Conservation (phyloP, 2,113 vertebrate species). For the Notechis scutatus region DNA sequence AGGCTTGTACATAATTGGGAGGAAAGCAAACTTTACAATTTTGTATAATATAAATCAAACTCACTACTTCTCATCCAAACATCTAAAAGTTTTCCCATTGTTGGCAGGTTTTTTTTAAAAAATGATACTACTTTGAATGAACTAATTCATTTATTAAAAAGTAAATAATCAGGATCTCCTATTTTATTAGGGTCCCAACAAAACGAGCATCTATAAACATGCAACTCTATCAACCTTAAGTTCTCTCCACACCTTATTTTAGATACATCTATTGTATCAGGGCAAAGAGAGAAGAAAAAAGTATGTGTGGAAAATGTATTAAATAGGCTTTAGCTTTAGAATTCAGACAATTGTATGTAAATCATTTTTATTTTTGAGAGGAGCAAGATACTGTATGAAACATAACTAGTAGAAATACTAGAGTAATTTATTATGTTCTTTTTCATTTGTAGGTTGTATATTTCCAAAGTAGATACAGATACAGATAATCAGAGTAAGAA, state of each 20-base stretch:
- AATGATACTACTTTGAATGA: background rate
- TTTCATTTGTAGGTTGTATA: background rate
- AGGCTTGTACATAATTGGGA: background rate
- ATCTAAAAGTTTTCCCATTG: background rate
- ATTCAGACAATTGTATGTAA: background rate
- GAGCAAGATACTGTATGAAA: background rate
- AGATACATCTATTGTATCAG: background rate
- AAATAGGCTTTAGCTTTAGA: background rate
- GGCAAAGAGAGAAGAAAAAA: background rate
- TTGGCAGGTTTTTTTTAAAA: background rate
- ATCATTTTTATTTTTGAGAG: background rate
- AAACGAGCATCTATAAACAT: background rate
- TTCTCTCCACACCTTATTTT: background rate
- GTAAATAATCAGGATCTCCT: background rate
- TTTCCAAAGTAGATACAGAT: background rate
- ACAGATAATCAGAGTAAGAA: too few species aligned
- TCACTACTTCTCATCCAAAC: background rate
- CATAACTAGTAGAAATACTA: background rate
- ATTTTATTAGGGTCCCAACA: background rate
- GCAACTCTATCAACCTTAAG: background rate
- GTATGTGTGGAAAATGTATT: background rate
- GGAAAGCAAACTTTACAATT: background rate
- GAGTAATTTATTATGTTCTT: background rate
- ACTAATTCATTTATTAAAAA: background rate
- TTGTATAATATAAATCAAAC: background rate